These are phyloP conservation scores for Eubucco bourcierii DNA, from an alignment of 2,113 vertebrate species.

Conservation along the genomic window DNA sequence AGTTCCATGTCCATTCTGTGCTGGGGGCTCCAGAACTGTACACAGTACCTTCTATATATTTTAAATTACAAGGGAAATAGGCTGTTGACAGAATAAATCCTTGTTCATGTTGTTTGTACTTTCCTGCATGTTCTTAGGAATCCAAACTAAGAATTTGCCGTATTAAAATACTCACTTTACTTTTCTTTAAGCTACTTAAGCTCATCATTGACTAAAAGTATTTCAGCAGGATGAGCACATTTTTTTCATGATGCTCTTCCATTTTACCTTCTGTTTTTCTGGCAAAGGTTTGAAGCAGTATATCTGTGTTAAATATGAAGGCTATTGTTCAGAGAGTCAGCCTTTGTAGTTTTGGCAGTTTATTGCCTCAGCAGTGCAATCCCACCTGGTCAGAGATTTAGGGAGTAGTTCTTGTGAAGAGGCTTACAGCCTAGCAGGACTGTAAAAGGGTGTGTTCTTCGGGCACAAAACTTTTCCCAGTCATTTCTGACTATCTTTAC, in stretches of 20 bases:
- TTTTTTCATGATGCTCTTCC: background rate
- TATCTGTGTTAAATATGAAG: background rate
- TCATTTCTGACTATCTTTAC: background rate
- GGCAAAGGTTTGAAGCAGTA: background rate
- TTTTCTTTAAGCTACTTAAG: background rate
- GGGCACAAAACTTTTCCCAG: background rate
- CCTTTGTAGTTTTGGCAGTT: background rate
- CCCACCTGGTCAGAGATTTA: background rate
- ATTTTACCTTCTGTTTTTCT: slow-evolving; percentile 15
- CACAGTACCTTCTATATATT: background rate
- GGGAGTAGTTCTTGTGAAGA: background rate
- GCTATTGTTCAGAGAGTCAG: background rate
- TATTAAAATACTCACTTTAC: background rate
- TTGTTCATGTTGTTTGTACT: background rate
- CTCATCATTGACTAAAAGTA: background rate
- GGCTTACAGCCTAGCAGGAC: background rate
- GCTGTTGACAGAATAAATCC: background rate
- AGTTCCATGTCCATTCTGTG: too few relatives aligned
- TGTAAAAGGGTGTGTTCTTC: background rate
- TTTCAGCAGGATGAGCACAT: background rate
- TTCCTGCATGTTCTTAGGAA: background rate
- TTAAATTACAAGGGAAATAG: background rate
- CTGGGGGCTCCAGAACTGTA: too few relatives aligned
- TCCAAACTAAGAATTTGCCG: background rate
- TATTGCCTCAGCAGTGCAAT: background rate